phyloP scores from a whole-genome alignment of 2,797 vertebrate species.

The Etheostoma nigrum region DNA sequence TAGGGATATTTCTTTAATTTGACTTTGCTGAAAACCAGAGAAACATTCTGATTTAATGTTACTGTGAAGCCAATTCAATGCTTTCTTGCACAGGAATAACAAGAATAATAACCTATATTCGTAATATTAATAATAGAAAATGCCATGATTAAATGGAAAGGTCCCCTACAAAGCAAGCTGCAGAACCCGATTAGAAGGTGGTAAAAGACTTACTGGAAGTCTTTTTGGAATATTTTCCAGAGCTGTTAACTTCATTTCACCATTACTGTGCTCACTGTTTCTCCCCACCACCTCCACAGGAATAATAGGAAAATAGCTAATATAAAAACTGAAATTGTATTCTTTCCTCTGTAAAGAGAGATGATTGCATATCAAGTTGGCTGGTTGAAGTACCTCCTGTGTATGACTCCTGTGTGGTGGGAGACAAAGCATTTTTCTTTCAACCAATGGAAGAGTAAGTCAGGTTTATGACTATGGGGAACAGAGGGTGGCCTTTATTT shows the following conservation, averaged over 20 bases:
- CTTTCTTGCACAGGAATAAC: background rate
- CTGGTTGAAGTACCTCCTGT: slow-evolving; percentile 79
- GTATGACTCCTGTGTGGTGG: slow-evolving; percentile 80
- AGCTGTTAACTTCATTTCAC: slow-evolving; percentile 61
- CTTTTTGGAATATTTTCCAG: slow-evolving; percentile 49
- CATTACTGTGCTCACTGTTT: slow-evolving; percentile 56
- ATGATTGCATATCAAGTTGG: slow-evolving; percentile 84
- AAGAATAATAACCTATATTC: background rate
- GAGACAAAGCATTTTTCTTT: slow-evolving; percentile 83
- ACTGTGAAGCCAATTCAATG: background rate
- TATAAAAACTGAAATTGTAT: slow-evolving; percentile 81
- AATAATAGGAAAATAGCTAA: slow-evolving; percentile 76
- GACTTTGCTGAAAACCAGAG: background rate
- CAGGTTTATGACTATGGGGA: slow-evolving; percentile 85
- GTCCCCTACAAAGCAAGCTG: background rate
- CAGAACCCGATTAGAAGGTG: slow-evolving; percentile 20
- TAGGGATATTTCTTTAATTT: background rate
- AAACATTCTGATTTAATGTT: background rate
- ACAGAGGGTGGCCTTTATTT: slow-evolving; percentile 86
- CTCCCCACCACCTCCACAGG: slow-evolving; percentile 64
- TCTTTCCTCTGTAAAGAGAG: slow-evolving; percentile 80
- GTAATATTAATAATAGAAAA: background rate
- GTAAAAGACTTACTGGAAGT: slow-evolving; percentile 36
- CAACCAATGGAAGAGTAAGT: slow-evolving; percentile 83
- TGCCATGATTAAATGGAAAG: background rate